Evolutionary conservation across 2,888 invertebrate species (phyloP).

Genomic region (Orthosia incerta): DNA sequence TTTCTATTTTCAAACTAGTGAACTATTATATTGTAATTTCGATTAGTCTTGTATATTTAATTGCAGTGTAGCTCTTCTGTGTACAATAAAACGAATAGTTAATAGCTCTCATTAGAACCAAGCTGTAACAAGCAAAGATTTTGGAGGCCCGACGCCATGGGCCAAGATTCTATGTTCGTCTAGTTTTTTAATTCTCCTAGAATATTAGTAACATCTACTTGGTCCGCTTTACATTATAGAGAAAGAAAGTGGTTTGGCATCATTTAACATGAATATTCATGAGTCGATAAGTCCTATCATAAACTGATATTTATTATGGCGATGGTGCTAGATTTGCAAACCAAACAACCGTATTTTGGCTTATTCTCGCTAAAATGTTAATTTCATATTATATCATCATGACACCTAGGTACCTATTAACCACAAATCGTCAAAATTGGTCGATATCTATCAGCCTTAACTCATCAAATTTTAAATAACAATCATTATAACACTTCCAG

Average conservation of each 20-base stretch:
- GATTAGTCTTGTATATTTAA: no score
- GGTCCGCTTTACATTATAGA: neutral
- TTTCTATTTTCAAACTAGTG: no score
- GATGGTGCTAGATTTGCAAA: slow-evolving; percentile 12
- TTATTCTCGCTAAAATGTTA: neutral
- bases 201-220: no score
- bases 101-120: no score
- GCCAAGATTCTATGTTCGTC: no score
- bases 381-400: slow-evolving; percentile 14
- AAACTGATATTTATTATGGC: neutral
- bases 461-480: neutral
- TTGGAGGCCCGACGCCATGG: no score
- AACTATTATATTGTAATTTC: no score
- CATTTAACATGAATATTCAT: neutral
- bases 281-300: neutral
- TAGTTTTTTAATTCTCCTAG: no score
- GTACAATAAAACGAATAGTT: no score
- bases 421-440: neutral
- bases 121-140: no score
- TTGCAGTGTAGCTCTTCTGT: no score
- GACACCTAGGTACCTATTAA: neutral
- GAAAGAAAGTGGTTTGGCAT: slow-evolving; percentile 27
- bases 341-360: neutral
- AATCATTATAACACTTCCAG: neutral
- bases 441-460: neutral